Conservation (phyloP, 2,797 vertebrate species). For the Myotis vivesi region DNA sequence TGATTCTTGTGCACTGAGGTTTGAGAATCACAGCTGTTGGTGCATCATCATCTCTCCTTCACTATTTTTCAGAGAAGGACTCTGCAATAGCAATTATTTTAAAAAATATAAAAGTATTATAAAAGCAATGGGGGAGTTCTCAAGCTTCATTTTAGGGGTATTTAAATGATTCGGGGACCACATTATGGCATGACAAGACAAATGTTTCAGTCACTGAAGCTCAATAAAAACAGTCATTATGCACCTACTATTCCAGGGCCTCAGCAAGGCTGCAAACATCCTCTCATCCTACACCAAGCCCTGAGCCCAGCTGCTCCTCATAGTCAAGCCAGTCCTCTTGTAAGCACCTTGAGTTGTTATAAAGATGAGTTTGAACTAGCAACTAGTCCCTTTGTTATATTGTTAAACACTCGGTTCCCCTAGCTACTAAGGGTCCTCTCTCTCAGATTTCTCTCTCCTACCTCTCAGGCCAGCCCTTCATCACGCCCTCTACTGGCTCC, state of each 20-base stretch:
- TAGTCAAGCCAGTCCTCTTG: not conserved
- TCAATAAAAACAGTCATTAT: rapidly evolving
- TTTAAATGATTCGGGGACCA: not conserved
- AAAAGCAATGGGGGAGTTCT: not conserved
- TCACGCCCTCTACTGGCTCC: not conserved
- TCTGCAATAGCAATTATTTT: not conserved
- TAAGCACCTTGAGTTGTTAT: not conserved
- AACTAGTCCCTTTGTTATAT: not conserved
- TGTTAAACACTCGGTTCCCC: not conserved
- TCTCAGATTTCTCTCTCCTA: not conserved
- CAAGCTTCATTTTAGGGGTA: not conserved
- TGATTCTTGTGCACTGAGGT: not conserved
- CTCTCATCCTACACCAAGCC: not conserved
- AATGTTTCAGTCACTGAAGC: not conserved
- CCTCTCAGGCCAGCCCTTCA: too few relatives aligned
- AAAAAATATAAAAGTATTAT: not conserved
- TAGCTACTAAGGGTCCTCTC: not conserved
- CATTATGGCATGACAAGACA: not conserved
- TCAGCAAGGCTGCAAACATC: rapidly evolving
- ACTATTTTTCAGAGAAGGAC: not conserved
- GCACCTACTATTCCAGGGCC: not conserved
- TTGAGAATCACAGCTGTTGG: not conserved
- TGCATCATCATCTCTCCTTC: not conserved
- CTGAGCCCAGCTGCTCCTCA: not conserved
- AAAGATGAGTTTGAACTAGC: not conserved